Evolutionary conservation across 2,888 invertebrate genomes (phyloP).

Genomic region (Zaprionus obscuricornis): DNA sequence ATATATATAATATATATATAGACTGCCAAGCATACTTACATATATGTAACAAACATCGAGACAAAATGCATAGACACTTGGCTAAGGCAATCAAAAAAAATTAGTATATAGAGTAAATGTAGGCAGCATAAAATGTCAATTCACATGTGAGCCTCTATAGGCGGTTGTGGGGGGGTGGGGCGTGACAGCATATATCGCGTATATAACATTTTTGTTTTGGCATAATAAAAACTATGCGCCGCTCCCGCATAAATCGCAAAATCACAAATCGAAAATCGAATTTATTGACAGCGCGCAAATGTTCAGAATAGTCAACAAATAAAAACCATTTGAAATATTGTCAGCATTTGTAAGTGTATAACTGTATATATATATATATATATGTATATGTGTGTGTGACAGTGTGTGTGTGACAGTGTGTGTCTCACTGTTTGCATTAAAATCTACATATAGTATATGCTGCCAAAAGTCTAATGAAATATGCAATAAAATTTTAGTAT

Average conservation of each 20-base stretch:
- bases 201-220: too few species aligned
- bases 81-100: too few species aligned
- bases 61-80: too few species aligned
- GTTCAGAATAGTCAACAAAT: constrained; percentile 58
- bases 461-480: constrained; percentile 75
- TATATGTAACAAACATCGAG: too few species aligned
- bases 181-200: too few species aligned
- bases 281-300: constrained; percentile 74
- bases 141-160: constrained; percentile 7
- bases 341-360: too few species aligned
- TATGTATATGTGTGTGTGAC: neutral
- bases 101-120: too few species aligned
- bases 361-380: too few species aligned
- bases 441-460: constrained; percentile 50
- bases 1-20: too few species aligned
- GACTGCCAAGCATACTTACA: too few species aligned
- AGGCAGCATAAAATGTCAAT: constrained; percentile 27
- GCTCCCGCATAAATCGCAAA: constrained; percentile 50
- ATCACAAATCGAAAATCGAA: constrained; percentile 73
- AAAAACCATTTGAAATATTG: constrained; percentile 70
- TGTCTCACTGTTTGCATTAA: constrained; percentile 48
- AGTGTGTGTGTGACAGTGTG: neutral
- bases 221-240: constrained; percentile 44
- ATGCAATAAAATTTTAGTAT: constrained; percentile 77
- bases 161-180: neutral